phyloP scores from a whole-genome alignment of 2,797 vertebrate species.

The Xiphorhynchus erythropygius region DNA sequence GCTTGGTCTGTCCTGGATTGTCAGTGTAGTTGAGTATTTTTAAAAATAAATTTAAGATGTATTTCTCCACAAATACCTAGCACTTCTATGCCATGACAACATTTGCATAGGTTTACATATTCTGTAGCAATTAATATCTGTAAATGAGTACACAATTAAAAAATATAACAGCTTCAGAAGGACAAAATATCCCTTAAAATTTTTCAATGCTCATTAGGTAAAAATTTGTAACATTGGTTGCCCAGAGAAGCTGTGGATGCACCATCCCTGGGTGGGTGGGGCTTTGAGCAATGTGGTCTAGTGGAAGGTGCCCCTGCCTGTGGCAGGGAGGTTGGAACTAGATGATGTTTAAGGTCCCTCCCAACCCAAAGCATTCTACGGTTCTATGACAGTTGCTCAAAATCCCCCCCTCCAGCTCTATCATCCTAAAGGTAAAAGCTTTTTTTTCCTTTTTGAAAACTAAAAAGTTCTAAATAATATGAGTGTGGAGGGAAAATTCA shows the following conservation, averaged over 20 bases:
- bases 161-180: background rate
- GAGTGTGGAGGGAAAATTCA: background rate
- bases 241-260: background rate
- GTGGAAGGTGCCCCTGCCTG: background rate
- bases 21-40: background rate
- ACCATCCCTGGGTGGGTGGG: background rate
- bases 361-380: background rate
- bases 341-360: background rate
- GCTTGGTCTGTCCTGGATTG: background rate
- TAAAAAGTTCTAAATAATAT: background rate
- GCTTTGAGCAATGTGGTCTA: background rate
- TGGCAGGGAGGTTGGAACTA: background rate
- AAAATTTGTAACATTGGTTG: background rate
- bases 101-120: background rate
- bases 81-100: background rate
- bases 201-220: background rate
- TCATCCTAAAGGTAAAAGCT: background rate
- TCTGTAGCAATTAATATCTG: background rate
- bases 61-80: background rate
- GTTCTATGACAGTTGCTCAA: accelerated
- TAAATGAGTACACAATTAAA: background rate
- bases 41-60: background rate
- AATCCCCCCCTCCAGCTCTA: background rate
- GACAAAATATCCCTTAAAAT: background rate
- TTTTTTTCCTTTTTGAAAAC: background rate